Evolutionary conservation across 2,797 vertebrate species (phyloP), one percentile per base, ranked within the genome.

Genomic region (Orestias chungarensis): DNA sequence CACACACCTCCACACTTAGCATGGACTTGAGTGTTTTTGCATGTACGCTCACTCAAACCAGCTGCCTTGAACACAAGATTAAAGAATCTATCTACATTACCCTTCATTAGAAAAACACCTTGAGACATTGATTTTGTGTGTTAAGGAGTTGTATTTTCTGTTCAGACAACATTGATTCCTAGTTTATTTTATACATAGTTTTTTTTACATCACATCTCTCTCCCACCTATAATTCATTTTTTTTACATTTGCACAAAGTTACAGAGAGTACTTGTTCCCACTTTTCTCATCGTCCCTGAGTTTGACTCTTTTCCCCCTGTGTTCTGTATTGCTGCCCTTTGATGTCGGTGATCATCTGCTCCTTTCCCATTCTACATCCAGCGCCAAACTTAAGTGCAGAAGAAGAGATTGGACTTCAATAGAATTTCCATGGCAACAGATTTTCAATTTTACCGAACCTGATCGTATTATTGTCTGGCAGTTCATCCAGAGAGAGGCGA

Each of bases 341-440:
- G 81, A 91, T 92, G 87, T 79, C 44, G 40, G 62, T 64, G 46
- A 69, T 88, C 61, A 86, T 78, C 85, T 88, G 82, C 15, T 72
- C 79, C 44, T 65, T 59, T 67, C 44, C 68, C 55, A 64, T 69
- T 64, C 31, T 66, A 15, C 64, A 10, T 83, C 74, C 70, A 66
- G 68, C 52, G 50, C 70, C 74, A 64, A 81, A 74, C 75, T 75
- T 65, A 81, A 79, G 86, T 71, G 10, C 72, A 31, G 69, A 80
- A 78, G 83, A 81, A 78, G 75, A 87, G 80, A 86, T 70, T 75
- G 78, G 68, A 81, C 76, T 82, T 90, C 81, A 89, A 83, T 82
- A 57, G 74, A 84, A 92, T 93, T 89, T 90, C 89, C 89, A 91
- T 91, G 89, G 91, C 86, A 91, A 90, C 88, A 77, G 80, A 81